Evolutionary conservation across 1,140 invertebrate species (phyloP).

Genomic region (Lordiphosa stackelbergi): DNA sequence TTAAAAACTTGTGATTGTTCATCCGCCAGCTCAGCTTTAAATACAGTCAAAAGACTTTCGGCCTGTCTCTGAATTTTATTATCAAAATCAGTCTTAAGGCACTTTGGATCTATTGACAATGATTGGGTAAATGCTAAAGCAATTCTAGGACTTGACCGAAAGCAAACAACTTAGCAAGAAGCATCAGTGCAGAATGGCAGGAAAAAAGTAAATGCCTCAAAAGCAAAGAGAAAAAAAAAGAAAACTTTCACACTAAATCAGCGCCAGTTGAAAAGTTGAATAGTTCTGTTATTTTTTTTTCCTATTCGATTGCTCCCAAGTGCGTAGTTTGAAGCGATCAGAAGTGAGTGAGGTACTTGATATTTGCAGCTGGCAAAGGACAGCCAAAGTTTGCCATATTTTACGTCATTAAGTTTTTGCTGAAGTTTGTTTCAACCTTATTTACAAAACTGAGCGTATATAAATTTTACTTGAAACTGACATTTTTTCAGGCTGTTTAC

Average conservation of each 20-base stretch:
- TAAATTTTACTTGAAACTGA: constrained; percentile 30
- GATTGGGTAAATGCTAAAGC: constrained; percentile 56
- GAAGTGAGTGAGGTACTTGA: constrained; percentile 56
- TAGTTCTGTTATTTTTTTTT: constrained; percentile 38
- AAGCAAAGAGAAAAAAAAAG: constrained; percentile 14
- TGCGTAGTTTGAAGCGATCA: constrained; percentile 65
- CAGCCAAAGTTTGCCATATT: constrained; percentile 60
- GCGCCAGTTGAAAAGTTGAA: constrained; percentile 55
- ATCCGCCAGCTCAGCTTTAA: too few species aligned
- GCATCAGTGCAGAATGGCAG: not conserved
- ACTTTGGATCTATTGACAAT: constrained; percentile 69
- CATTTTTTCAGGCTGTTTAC: constrained; percentile 42
- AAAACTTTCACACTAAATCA: constrained; percentile 74
- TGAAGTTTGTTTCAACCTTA: constrained; percentile 38
- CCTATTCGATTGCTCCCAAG: constrained; percentile 62
- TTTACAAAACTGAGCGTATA: constrained; percentile 40
- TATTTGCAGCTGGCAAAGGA: constrained; percentile 14
- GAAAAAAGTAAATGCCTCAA: constrained; percentile 43
- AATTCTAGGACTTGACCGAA: constrained; percentile 42
- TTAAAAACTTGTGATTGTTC: too few species aligned
- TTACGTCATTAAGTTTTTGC: constrained; percentile 61
- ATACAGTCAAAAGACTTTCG: constrained; percentile 1
- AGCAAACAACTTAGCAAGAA: constrained; percentile 7
- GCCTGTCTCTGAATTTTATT: constrained; percentile 11
- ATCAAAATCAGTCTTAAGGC: constrained; percentile 49